These are phyloP conservation scores for Scylla paramamosain DNA, from an alignment of 1,140 invertebrate species.

Conservation along the genomic window DNA sequence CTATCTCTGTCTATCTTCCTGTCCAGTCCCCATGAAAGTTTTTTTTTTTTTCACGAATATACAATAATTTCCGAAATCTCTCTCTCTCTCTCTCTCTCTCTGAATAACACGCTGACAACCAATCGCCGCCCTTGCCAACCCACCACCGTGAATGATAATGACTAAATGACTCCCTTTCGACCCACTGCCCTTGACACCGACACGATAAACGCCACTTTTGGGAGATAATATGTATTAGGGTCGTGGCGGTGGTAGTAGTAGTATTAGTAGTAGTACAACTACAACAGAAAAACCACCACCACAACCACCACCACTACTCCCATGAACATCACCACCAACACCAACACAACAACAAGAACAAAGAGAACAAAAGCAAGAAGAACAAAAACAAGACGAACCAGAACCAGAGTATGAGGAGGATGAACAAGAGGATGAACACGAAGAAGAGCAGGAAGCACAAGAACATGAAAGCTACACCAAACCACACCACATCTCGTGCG, in stretches of 20 bases:
- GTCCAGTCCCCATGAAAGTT: not conserved
- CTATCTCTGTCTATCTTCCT: not conserved
- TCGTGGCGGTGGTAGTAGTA: too few species aligned
- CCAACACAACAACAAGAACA: too few species aligned
- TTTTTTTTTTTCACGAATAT: not conserved
- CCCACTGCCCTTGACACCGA: not conserved
- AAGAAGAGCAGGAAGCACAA: not conserved
- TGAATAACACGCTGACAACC: not conserved
- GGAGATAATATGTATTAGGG: not conserved
- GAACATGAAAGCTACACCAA: not conserved
- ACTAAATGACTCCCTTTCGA: not conserved
- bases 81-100: not conserved
- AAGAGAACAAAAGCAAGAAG: too few species aligned
- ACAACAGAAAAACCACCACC: too few species aligned
- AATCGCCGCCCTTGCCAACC: not conserved
- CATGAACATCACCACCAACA: too few species aligned
- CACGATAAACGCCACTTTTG: too few species aligned
- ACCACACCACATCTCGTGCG: too few species aligned
- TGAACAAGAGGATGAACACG: not conserved
- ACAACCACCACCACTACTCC: too few species aligned
- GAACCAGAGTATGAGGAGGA: too few species aligned
- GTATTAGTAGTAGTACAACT: too few species aligned
- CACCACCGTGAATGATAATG: not conserved
- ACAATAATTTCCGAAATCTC: not conserved
- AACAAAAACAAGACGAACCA: too few species aligned